These are phyloP conservation scores for Aelia acuminata DNA, from an alignment of 2,888 invertebrate genomes.

Conservation along the genomic window DNA sequence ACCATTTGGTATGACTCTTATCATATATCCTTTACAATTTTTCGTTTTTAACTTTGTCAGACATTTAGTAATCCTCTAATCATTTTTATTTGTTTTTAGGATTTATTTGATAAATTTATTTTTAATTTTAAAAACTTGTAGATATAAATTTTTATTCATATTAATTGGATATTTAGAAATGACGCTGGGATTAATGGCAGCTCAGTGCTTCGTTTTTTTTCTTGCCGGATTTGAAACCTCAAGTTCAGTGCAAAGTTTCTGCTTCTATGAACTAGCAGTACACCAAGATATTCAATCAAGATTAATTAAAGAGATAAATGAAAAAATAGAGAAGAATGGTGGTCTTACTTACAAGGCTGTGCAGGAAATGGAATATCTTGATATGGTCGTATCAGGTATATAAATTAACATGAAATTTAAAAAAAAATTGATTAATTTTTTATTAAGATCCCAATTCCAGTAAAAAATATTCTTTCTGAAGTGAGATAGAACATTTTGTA, in stretches of 20 bases:
- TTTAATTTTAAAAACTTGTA: background rate
- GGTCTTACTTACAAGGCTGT: constrained; percentile 72
- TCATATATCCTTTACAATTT: background rate
- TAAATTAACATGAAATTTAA: too few species aligned
- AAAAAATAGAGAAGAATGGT: constrained; percentile 69
- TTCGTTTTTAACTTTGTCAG: too few species aligned
- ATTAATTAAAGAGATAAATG: constrained; percentile 71
- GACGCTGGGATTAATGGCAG: constrained; percentile 70
- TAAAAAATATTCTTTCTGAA: too few species aligned
- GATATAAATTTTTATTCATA: background rate
- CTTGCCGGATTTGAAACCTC: constrained; percentile 73
- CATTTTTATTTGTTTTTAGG: background rate
- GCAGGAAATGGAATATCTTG: constrained; percentile 73
- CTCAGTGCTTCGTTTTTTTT: constrained; percentile 72
- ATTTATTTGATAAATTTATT: background rate
- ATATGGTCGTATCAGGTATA: constrained; percentile 72
- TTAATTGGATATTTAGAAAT: constrained; percentile 70
- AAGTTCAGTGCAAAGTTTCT: constrained; percentile 74
- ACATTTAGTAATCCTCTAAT: too few species aligned
- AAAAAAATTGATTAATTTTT: too few species aligned
- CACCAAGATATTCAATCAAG: constrained; percentile 72
- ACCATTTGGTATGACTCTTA: background rate
- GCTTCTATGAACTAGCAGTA: constrained; percentile 73
- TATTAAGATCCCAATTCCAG: too few species aligned
- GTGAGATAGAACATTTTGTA: too few species aligned